Evolutionary conservation across 2,113 vertebrate species (phyloP).

Genomic region (Barbus barbus): DNA sequence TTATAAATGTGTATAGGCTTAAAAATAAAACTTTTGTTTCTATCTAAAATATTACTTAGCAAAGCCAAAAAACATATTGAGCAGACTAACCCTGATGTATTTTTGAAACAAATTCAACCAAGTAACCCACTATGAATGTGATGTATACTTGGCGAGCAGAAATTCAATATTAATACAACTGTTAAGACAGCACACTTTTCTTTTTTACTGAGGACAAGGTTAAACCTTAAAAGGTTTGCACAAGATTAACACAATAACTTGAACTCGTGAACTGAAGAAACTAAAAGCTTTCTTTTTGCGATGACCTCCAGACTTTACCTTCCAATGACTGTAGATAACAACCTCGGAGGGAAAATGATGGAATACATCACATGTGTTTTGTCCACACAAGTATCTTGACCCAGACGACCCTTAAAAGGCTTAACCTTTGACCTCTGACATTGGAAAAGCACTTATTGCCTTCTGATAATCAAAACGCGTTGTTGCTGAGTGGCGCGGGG

Average conservation of each 20-base stretch:
- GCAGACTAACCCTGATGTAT: background rate
- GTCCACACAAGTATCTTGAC: constrained; percentile 61
- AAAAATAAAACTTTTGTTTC: background rate
- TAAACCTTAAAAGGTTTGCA: constrained; percentile 17
- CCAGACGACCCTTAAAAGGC: constrained; percentile 55
- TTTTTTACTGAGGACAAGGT: constrained; percentile 10
- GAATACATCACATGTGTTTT: constrained; percentile 55
- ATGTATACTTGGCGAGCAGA: background rate
- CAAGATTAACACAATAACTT: background rate
- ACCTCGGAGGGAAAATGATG: constrained; percentile 57
- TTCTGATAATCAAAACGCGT: constrained; percentile 73
- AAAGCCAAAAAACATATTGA: background rate
- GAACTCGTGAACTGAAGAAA: constrained; percentile 11
- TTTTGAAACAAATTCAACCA: background rate
- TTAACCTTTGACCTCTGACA: constrained; percentile 67
- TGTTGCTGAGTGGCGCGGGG: constrained; percentile 48
- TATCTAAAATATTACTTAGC: background rate
- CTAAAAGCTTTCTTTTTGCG: background rate
- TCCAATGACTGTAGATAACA: constrained; percentile 53
- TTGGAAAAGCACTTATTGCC: constrained; percentile 74
- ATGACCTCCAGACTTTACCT: background rate
- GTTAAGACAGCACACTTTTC: background rate
- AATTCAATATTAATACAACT: background rate
- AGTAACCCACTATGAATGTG: constrained; percentile 3
- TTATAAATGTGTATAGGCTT: background rate